Evolutionary conservation across 2,888 invertebrate genomes (phyloP), one percentile per base, ranked within the genome.

Genomic region (Drosophila mulleri): DNA sequence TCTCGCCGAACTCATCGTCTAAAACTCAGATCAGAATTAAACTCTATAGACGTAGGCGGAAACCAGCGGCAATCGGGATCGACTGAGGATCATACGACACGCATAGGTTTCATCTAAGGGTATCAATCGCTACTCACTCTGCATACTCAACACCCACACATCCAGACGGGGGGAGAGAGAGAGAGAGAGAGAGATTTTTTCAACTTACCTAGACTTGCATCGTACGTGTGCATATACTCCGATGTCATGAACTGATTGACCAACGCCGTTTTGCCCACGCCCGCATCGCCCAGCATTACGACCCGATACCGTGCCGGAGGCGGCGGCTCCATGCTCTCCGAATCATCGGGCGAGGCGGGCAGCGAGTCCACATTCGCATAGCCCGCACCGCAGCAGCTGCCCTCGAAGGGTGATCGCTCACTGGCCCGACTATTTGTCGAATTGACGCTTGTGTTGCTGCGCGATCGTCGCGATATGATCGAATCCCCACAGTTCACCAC

Each of bases 181-280:
- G 29, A 29, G 29, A 29, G 29, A 29, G 52, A 53, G 52, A 54
- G 41, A 29, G 54, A 53, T 39, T 18, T 26, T 41, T 7, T 45
- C 47, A 65, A 93, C 95, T 95, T 93, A 97, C 97, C 97, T 91
- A 97, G 93, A 90, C 97, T 98, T 2, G 97, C 97, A 91, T 98
- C 98, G 92, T 98, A 98, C 0, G 98, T 98, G 93, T 98, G 98
- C 96, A 98, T 97, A 91, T 98, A 98, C 90, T 98, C 98, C 77
- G 98, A 98, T 37, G 98, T 98, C 97, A 98, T 98, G 92, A 98
- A 98, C 91, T 98, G 98, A 1, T 96, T 96, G 2, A 98, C 97
- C 32, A 98, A 94, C 2, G 98, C 97, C 0, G 97, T 97, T 93
- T 98, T 98, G 3, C 98, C 98, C 18, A 98, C 98, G 0, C 97